Evolutionary conservation across 2,888 invertebrate genomes (phyloP), one percentile per base, ranked within the genome.

Genomic region (Pseudococcus viburni): DNA sequence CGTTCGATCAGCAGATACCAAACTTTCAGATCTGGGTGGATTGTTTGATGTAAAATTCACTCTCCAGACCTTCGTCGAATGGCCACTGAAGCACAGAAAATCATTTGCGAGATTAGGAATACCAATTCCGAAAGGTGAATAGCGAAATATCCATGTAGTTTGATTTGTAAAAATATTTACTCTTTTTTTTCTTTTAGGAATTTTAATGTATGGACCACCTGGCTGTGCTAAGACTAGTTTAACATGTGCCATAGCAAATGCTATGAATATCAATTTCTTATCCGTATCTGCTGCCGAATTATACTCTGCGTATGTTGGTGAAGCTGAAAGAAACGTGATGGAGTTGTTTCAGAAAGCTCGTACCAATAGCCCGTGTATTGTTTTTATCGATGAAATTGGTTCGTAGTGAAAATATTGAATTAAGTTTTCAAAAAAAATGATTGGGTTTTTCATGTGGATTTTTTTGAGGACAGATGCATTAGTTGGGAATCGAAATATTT

Each of bases 151-250:
- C 15, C 2, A 26, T 33, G 48, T 59, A 33, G 19, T 51, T 12
- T 51, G 48, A 15, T 8, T 51, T 12, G 46, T 42, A 64, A 64
- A 84, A 19, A 1, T 64, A 22, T 68, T 51, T 42, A 68, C 19
- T 48, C 8, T 22, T 89, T 33, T 89, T 83, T 89, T 89, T 86
- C 22, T 86, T 90, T 6, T 89, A 92, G 94, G 94, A 42, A 92
- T 94, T 51, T 91, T 94, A 77, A 91, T 94, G 11, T 94, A 94
- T 91, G 94, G 94, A 0, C 94, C 94, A 7, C 94, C 94, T 0
- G 94, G 94, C 0, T 94, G 94, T 91, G 94, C 94, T n/a, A 94
- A 94, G 91, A 94, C 94, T 0, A 93, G 93, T 7, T 91, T 94
- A 85, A 94, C 93, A 4, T 92, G 93, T 90, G 94, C 94, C 19